phyloP scores from a whole-genome alignment of 2,888 invertebrate genomes.

The Pyrochroa serraticornis region DNA sequence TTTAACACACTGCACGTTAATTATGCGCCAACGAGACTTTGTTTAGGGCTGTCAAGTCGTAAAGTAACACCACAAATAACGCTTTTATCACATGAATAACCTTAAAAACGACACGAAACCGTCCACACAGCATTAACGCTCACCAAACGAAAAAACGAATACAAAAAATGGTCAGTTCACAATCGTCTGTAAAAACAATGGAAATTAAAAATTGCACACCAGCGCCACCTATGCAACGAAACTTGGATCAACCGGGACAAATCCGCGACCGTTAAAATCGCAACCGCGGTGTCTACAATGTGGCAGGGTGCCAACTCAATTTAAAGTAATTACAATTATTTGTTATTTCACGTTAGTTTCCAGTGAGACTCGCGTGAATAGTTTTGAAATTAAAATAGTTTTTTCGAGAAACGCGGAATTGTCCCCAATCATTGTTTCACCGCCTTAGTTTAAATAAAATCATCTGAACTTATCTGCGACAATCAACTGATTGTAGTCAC shows the following conservation, averaged over 20 bases:
- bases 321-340: no score
- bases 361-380: no score
- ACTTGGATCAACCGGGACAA: not conserved
- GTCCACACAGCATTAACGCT: conserved; percentile 25
- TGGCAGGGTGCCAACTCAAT: no score
- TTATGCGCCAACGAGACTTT: conserved; percentile 22
- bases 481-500: not conserved
- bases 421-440: not conserved
- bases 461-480: not conserved
- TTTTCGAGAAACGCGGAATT: not conserved
- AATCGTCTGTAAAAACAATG: conserved; percentile 50
- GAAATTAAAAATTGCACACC: conserved; percentile 44
- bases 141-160: conserved; percentile 39
- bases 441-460: not conserved
- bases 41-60: not conserved
- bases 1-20: conserved; percentile 32
- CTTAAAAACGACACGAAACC: conserved; percentile 16
- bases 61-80: not conserved
- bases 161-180: conserved; percentile 39
- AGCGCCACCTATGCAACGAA: conserved; percentile 38
- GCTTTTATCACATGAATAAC: conserved; percentile 6
- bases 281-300: no score
- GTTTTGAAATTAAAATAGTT: no score
- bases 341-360: no score
- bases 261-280: not conserved